phyloP scores from a whole-genome alignment of 2,113 vertebrate species.

The Eclectus roratus region DNA sequence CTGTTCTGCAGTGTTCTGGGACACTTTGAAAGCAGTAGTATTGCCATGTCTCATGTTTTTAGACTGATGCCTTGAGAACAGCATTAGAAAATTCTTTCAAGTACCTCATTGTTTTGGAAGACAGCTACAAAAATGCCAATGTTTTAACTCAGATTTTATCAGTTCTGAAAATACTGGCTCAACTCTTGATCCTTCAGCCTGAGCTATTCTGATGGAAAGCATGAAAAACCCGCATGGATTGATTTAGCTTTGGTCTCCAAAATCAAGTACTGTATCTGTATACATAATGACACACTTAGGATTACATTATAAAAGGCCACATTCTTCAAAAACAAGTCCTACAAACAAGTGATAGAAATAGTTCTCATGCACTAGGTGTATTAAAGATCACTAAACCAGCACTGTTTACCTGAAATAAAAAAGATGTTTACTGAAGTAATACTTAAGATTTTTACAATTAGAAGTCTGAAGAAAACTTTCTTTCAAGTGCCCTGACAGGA shows the following conservation, averaged over 20 bases:
- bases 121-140: constrained; percentile 1
- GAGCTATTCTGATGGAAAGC: neutral
- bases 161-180: constrained; percentile 29
- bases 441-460: neutral
- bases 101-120: constrained; percentile 20
- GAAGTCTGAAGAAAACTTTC: neutral
- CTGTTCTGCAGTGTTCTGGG: neutral
- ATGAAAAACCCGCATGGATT: constrained; percentile 28
- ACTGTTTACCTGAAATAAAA: neutral
- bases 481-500: neutral
- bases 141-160: constrained; percentile 52
- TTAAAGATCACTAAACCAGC: neutral
- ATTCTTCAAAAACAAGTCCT: neutral
- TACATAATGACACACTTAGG: constrained; percentile 1
- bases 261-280: constrained; percentile 7
- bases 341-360: neutral
- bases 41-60: neutral
- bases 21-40: neutral
- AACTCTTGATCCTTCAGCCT: constrained; percentile 39
- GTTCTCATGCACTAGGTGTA: neutral
- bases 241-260: constrained; percentile 36
- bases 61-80: neutral
- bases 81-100: constrained; percentile 18
- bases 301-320: neutral
- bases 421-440: neutral